Evolutionary conservation across 2,113 vertebrate genomes (phyloP).

Genomic region (Nothobranchius kuhntae): DNA sequence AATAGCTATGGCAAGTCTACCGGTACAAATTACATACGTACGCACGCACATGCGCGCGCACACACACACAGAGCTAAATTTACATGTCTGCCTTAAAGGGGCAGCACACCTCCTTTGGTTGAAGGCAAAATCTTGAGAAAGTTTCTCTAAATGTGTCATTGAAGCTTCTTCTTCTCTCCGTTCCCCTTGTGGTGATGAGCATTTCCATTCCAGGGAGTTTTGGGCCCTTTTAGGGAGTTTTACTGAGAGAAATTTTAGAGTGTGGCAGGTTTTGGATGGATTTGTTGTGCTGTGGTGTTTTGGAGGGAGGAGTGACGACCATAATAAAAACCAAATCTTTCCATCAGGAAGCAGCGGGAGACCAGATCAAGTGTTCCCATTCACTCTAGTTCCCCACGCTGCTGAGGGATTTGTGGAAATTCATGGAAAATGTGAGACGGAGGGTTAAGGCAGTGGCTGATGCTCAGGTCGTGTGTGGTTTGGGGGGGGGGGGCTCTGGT

Average conservation of each 20-base stretch:
- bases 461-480: slow-evolving; percentile 32
- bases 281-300: slow-evolving; percentile 76
- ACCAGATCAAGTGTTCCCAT: slow-evolving; percentile 79
- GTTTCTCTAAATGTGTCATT: slow-evolving; percentile 59
- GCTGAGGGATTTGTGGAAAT: slow-evolving; percentile 70
- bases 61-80: no score
- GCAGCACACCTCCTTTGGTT: slow-evolving; percentile 57
- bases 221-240: slow-evolving; percentile 71
- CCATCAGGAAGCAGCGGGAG: slow-evolving; percentile 79
- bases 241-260: slow-evolving; percentile 72
- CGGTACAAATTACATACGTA: no score
- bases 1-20: no score
- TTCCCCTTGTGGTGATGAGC: slow-evolving; percentile 64
- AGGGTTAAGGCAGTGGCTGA: slow-evolving; percentile 37
- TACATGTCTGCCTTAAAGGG: no score
- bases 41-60: no score
- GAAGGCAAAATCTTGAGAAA: slow-evolving; percentile 58
- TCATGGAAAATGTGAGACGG: slow-evolving; percentile 63
- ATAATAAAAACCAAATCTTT: slow-evolving; percentile 82
- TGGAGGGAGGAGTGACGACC: slow-evolving; percentile 77
- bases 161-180: slow-evolving; percentile 54
- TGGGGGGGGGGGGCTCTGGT: slow-evolving; percentile 62
- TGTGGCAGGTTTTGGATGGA: slow-evolving; percentile 71
- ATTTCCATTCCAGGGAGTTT: slow-evolving; percentile 58
- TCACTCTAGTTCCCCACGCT: slow-evolving; percentile 71